Evolutionary conservation across 2,888 invertebrate genomes (phyloP).

Genomic region (Erynnis tages): DNA sequence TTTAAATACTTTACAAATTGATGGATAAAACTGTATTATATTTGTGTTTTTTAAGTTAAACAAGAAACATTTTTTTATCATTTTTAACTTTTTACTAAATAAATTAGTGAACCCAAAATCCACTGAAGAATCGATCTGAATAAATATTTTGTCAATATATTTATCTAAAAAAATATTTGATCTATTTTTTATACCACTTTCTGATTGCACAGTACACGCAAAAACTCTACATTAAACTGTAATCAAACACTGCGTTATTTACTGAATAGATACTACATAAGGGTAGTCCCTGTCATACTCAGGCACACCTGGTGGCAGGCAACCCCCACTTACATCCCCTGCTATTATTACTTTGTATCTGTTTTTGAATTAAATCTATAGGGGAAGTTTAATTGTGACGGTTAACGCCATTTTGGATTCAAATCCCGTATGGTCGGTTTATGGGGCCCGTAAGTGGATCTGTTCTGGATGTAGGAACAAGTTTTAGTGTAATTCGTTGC

Average conservation of each 20-base stretch:
- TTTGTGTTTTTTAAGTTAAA: too few relatives aligned
- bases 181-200: too few relatives aligned
- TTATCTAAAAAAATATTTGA: too few relatives aligned
- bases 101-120: too few relatives aligned
- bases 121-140: too few relatives aligned
- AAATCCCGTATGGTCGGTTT: slow-evolving; percentile 48
- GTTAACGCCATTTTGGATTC: slow-evolving; percentile 76
- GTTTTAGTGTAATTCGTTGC: slow-evolving; percentile 1
- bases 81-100: too few relatives aligned
- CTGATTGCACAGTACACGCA: background rate
- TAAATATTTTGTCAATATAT: too few relatives aligned
- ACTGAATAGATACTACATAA: slow-evolving; percentile 51
- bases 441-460: slow-evolving; percentile 12
- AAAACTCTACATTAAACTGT: slow-evolving; percentile 46
- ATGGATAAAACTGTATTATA: too few relatives aligned
- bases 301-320: slow-evolving; percentile 69
- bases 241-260: slow-evolving; percentile 50
- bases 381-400: slow-evolving; percentile 76
- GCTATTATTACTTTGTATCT: slow-evolving; percentile 81
- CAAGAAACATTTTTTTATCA: too few relatives aligned
- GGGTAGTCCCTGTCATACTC: slow-evolving; percentile 61
- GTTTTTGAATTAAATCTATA: slow-evolving; percentile 75
- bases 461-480: slow-evolving; percentile 1
- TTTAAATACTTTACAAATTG: too few relatives aligned
- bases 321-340: slow-evolving; percentile 63